phyloP scores from a whole-genome alignment of 2,113 vertebrate genomes.

The Tetrax tetrax region DNA sequence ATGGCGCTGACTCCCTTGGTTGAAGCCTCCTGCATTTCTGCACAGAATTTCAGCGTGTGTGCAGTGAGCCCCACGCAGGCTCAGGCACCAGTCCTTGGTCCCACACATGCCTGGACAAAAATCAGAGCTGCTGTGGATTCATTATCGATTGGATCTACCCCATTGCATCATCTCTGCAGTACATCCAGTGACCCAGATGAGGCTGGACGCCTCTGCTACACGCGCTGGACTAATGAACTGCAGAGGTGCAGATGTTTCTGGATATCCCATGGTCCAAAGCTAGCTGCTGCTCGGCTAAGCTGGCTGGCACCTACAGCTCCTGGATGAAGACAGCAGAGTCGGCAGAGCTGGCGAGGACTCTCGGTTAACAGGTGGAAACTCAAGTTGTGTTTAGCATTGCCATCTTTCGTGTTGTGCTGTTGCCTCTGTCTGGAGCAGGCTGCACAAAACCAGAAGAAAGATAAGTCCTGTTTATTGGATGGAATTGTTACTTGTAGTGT shows the following conservation, averaged over 20 bases:
- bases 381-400: not conserved
- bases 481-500: not conserved
- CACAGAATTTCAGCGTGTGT: rapidly evolving
- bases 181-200: not conserved
- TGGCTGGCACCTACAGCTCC: not conserved
- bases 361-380: not conserved
- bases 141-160: rapidly evolving
- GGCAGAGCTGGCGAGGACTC: not conserved
- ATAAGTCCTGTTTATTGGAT: not conserved
- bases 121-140: not conserved
- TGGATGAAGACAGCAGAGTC: not conserved
- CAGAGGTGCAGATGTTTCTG: not conserved
- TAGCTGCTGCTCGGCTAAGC: not conserved
- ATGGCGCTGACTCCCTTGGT: too few relatives aligned
- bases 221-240: not conserved
- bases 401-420: not conserved
- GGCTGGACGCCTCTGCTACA: rapidly evolving
- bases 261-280: not conserved
- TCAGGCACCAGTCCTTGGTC: not conserved
- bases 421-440: not conserved
- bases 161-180: too few relatives aligned
- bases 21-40: not conserved
- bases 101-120: not conserved
- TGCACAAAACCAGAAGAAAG: not conserved
- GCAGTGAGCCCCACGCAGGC: not conserved